phyloP scores from a whole-genome alignment of 2,888 invertebrate genomes.

The Anaspis maculata region DNA sequence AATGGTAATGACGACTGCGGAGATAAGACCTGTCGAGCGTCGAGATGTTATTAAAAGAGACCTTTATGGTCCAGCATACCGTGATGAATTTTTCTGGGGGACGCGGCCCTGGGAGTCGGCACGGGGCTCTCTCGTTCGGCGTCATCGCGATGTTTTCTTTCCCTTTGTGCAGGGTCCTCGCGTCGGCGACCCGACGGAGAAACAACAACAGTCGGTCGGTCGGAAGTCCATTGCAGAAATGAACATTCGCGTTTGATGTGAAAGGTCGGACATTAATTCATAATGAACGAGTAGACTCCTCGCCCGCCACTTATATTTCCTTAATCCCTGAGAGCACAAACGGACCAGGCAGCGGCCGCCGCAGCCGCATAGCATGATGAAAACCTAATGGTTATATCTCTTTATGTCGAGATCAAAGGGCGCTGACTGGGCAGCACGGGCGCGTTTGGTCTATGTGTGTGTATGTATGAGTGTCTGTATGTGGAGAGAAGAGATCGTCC shows the following conservation, averaged over 20 bases:
- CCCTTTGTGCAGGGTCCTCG: too few species aligned
- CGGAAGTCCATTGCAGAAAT: constrained; percentile 29
- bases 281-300: constrained; percentile 40
- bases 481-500: constrained; percentile 28
- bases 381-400: constrained; percentile 45
- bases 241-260: constrained; percentile 37
- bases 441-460: constrained; percentile 23
- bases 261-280: constrained; percentile 42
- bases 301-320: constrained; percentile 44
- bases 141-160: too few species aligned
- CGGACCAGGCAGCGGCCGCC: constrained; percentile 31
- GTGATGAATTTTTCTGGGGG: too few species aligned
- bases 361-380: constrained; percentile 40
- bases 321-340: constrained; percentile 43
- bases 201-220: too few species aligned
- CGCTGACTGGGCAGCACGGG: constrained; percentile 13
- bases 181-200: too few species aligned
- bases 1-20: too few species aligned
- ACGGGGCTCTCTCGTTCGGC: too few species aligned
- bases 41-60: too few species aligned
- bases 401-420: constrained; percentile 42
- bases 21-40: too few species aligned
- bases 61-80: too few species aligned
- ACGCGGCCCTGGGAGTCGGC: too few species aligned
- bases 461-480: too few species aligned